Evolutionary conservation across 1,140 invertebrate species (phyloP).

Genomic region (Microplitis demolitor): DNA sequence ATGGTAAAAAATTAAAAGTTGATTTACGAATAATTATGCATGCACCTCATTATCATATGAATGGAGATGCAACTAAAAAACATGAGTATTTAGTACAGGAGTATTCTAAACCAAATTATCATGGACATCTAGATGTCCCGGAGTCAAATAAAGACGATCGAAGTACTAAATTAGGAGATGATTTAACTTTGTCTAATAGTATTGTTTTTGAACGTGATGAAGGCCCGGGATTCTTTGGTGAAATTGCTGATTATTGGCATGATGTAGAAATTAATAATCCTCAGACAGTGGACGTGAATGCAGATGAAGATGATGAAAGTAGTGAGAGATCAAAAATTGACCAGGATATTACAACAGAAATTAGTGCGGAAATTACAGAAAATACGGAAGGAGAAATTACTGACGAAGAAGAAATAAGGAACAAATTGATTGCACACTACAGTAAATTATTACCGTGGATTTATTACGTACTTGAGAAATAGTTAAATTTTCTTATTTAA

Average conservation of each 20-base stretch:
- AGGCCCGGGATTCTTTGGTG: constrained; percentile 48
- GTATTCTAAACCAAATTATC: constrained; percentile 35
- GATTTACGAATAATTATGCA: constrained; percentile 42
- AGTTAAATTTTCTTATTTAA: neutral
- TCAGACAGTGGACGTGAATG: constrained; percentile 19
- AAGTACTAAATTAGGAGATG: neutral
- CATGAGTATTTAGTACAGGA: constrained; percentile 45
- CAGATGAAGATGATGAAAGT: neutral
- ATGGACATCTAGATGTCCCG: constrained; percentile 38
- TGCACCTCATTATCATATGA: constrained; percentile 44
- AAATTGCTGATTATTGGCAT: constrained; percentile 46
- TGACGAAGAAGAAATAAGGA: constrained; percentile 35
- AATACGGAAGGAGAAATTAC: neutral
- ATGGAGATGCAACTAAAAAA: constrained; percentile 28
- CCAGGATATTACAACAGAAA: neutral
- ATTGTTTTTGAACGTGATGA: constrained; percentile 38
- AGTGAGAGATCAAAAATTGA: neutral
- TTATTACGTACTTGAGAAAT: constrained; percentile 43
- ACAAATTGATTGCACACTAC: constrained; percentile 47
- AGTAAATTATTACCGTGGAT: constrained; percentile 49
- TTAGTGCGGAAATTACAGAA: neutral
- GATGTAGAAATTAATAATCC: constrained; percentile 18
- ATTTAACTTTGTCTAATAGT: constrained; percentile 8
- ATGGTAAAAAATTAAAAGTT: too few species aligned
- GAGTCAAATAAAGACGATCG: neutral